These are phyloP conservation scores for Galagoides demidoff DNA, from an alignment of 2,797 vertebrate species.

Conservation along the genomic window DNA sequence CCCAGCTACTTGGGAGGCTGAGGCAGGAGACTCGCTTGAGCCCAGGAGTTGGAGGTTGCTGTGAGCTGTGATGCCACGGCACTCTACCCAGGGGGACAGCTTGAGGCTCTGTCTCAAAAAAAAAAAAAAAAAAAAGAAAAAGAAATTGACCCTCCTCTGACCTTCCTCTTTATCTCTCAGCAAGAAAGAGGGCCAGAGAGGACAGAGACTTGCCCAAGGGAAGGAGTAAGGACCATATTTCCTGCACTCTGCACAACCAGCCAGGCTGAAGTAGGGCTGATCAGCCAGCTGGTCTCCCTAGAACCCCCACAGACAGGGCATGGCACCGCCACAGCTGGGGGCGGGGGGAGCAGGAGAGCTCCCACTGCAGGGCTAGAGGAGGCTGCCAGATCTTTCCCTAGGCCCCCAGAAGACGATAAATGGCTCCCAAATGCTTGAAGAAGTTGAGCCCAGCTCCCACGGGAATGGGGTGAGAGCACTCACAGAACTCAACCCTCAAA, in stretches of 20 bases:
- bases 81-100: too few relatives aligned
- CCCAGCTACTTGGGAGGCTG: too few relatives aligned
- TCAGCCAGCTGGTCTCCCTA: neutral
- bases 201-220: neutral
- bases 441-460: neutral
- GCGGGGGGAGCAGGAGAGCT: neutral
- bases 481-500: neutral
- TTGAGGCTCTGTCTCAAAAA: too few relatives aligned
- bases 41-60: too few relatives aligned
- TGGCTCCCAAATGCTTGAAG: neutral
- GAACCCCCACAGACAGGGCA: neutral
- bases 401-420: neutral
- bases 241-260: too few relatives aligned
- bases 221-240: neutral
- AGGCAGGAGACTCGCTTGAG: too few relatives aligned
- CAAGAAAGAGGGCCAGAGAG: neutral
- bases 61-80: too few relatives aligned
- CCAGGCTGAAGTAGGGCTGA: neutral
- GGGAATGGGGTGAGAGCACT: neutral
- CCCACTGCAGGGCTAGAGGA: neutral
- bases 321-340: neutral
- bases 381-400: neutral
- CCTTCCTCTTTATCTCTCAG: neutral
- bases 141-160: neutral
- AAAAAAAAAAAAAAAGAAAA: too few relatives aligned